Evolutionary conservation across 2,888 invertebrate species (phyloP).

Genomic region (Scaeva pyrastri): DNA sequence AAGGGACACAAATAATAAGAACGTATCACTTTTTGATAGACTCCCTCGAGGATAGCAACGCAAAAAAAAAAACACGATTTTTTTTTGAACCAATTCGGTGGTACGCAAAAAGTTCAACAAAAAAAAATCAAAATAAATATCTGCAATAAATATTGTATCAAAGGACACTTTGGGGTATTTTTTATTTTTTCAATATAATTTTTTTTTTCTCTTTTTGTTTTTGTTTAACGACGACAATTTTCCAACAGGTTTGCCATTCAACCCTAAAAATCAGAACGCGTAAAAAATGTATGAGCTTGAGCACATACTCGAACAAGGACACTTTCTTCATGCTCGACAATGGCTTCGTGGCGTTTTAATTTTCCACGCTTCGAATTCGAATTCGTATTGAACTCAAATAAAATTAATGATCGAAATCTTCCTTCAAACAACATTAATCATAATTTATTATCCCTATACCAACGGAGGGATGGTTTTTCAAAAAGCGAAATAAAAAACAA

Average conservation of each 20-base stretch:
- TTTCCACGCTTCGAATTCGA: slow-evolving; percentile 11
- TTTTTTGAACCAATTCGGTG: neutral
- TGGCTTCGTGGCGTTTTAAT: slow-evolving; percentile 52
- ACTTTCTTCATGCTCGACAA: slow-evolving; percentile 55
- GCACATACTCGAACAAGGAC: slow-evolving; percentile 13
- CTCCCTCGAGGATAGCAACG: slow-evolving; percentile 34
- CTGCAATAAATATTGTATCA: slow-evolving; percentile 70
- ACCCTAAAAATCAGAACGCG: slow-evolving; percentile 56
- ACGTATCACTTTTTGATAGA: slow-evolving; percentile 71
- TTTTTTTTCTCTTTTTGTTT: neutral
- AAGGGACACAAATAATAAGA: slow-evolving; percentile 55
- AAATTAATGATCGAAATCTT: slow-evolving; percentile 73
- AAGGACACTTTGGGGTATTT: slow-evolving; percentile 63
- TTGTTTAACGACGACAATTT: slow-evolving; percentile 51
- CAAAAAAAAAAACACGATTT: neutral
- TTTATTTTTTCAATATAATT: slow-evolving; percentile 12
- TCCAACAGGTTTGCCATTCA: slow-evolving; percentile 70
- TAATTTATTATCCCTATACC: slow-evolving; percentile 65
- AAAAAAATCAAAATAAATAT: slow-evolving; percentile 51
- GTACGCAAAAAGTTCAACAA: slow-evolving; percentile 30
- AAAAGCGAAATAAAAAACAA: slow-evolving; percentile 11
- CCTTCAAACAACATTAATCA: slow-evolving; percentile 72
- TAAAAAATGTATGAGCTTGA: slow-evolving; percentile 56
- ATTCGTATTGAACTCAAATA: slow-evolving; percentile 71
- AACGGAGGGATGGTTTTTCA: slow-evolving; percentile 36